Base-by-base conservation (phyloP, 2,888 invertebrate genomes). In the Parnassius apollo region DNA sequence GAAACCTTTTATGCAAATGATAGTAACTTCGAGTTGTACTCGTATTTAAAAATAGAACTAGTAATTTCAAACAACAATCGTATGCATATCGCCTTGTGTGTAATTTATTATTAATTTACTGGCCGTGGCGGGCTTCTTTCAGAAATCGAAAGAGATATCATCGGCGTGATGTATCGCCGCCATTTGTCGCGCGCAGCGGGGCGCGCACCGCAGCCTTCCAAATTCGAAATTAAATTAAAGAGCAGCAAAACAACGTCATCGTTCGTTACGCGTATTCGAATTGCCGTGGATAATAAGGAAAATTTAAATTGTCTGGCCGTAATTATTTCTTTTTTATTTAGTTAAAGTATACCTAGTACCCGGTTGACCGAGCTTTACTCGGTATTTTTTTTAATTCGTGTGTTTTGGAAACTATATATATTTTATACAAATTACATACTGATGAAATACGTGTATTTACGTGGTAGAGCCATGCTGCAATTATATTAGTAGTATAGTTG, bases 121-220 rank as follows among this genome's bases (percentile, higher is more conserved):
- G 83, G 71, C 74, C 81, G 75, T 72, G 83, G 79, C 81, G 81
- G 78, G 78, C 75, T 81, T 78, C 81, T 78, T 87, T 85, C 84
- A 84, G 84, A 87, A 88, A 85, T 86, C 88, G 86, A 91, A 89
- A 87, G 86, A 91, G 91, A 91, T 91, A 91, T 89, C 91, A 91
- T 91, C 91, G 82, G 73, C 73, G 82, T 91, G 91, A 91, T 91
- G 88, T 84, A 90, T 90, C 77, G 85, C 80, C 78, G 82, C 86
- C 88, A 91, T 91, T 91, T 87, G 89, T 90, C 81, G 85, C 75
- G 86, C 78, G 85, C 70, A 82, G 85, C 83, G 89, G 91, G 86
- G 77, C 82, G 82, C 75, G 80, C 78, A 75, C 79, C 78, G 74
- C 76, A 78, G 77, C 79, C 83, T 83, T 85, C 86, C 81, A 73